phyloP scores from a whole-genome alignment of 2,113 vertebrate genomes.

The Takifugu flavidus region DNA sequence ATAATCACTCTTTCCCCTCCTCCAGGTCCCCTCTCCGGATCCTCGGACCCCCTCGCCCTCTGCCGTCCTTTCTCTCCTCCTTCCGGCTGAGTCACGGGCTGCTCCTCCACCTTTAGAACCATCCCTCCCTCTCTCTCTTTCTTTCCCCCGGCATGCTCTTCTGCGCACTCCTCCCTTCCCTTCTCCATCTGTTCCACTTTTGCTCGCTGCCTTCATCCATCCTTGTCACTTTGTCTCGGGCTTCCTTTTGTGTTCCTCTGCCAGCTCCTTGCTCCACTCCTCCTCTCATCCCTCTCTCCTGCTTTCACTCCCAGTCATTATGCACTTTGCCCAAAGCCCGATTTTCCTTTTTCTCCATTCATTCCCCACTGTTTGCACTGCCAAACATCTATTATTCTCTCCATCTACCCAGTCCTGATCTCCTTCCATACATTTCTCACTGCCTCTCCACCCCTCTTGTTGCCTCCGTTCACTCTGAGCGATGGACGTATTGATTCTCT shows the following conservation, averaged over 20 bases:
- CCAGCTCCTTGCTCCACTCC: constrained; percentile 27
- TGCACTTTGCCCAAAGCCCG: constrained; percentile 19
- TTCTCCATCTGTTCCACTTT: constrained; percentile 42
- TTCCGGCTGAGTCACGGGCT: constrained; percentile 1
- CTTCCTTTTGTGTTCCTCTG: constrained; percentile 35
- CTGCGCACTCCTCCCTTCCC: constrained; percentile 1
- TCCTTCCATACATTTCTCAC: constrained; percentile 36
- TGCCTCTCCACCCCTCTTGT: constrained; percentile 22
- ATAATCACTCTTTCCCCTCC: constrained; percentile 21
- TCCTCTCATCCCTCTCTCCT: constrained; percentile 22
- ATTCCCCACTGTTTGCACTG: background rate
- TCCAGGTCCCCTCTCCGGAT: too few species aligned
- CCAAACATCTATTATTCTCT: constrained; percentile 38
- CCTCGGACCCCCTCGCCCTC: too few species aligned
- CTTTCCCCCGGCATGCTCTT: constrained; percentile 1
- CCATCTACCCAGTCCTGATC: constrained; percentile 6
- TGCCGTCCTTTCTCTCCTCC: background rate
- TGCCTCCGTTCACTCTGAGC: constrained; percentile 55
- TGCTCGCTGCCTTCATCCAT: constrained; percentile 37
- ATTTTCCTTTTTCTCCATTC: constrained; percentile 3
- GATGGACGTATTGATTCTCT: constrained; percentile 71
- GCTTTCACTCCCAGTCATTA: constrained; percentile 30
- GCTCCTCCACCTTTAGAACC: background rate
- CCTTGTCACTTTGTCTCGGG: constrained; percentile 46
- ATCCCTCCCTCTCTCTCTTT: background rate